Conservation (phyloP, 2,797 vertebrate genomes). For the Odontamblyopus lacepedii region DNA sequence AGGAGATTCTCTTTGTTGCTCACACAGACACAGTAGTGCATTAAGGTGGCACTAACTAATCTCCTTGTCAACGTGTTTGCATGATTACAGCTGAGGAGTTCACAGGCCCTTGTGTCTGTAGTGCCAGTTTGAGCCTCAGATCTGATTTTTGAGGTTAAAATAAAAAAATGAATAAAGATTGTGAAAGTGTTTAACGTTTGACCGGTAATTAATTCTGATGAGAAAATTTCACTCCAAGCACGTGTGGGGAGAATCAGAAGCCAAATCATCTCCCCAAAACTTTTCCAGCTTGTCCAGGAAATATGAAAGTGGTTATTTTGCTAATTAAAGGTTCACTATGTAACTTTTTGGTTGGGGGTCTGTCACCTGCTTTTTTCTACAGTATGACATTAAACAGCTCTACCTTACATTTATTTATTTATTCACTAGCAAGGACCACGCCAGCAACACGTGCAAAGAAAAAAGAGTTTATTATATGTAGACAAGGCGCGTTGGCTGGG, state of each 20-base stretch:
- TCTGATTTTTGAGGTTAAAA: conserved; percentile 17
- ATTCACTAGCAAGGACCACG: too few relatives aligned
- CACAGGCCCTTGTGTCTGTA: conserved; percentile 18
- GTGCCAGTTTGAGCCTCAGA: conserved; percentile 22
- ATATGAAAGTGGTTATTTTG: too few relatives aligned
- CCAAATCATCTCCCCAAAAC: neutral
- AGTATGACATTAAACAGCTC: too few relatives aligned
- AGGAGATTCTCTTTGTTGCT: conserved; percentile 10
- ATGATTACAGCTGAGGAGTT: conserved; percentile 13
- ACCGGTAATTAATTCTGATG: neutral
- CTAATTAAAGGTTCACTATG: too few relatives aligned
- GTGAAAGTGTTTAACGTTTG: neutral
- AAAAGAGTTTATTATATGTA: too few relatives aligned
- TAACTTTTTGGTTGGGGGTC: too few relatives aligned
- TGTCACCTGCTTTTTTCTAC: too few relatives aligned
- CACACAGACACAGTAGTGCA: conserved; percentile 11
- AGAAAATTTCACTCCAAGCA: neutral
- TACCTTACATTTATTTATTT: too few relatives aligned
- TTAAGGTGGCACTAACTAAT: conserved; percentile 30
- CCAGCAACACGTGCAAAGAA: too few relatives aligned
- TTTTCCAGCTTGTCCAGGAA: too few relatives aligned
- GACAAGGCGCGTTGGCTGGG: too few relatives aligned
- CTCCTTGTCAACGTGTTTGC: conserved; percentile 22
- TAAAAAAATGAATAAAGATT: neutral
- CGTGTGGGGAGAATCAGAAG: neutral